Evolutionary conservation across 1,140 invertebrate genomes (phyloP), one percentile per base, ranked within the genome.

Genomic region (Scaptomyza pallida): DNA sequence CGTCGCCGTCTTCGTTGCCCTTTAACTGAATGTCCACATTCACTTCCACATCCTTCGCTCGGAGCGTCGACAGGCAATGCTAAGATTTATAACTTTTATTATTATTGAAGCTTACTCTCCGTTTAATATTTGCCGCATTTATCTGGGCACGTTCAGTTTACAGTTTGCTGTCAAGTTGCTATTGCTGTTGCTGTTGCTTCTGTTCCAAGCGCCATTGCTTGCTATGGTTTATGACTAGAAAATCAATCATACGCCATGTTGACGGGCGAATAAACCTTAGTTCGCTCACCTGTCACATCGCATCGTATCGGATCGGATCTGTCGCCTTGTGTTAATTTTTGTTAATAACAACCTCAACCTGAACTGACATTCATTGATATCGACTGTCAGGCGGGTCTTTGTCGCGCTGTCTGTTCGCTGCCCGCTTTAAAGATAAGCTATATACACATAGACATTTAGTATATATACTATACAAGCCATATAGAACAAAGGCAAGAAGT

Each of bases 1-100:
- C 47, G 23, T 59, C 47, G 54, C 55, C 57, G 41, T 21, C 64
- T 41, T 55, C 54, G 16, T 52, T 26, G 64, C 50, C 65, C 64
- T 72, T 62, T 72, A 56, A 33, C 54, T 63, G 56, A 56, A 56
- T 43, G 55, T 43, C 47, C 56, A 60, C 56, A 51, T 44, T 17
- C 59, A 43, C 43, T 23, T 45, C 37, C 45, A 17, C 33, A 37
- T 35, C 33, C 60, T 47, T 8, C 50, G 54, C 55, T 50, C 33
- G 15, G 54, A 16, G 40, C 69, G 70, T 45, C 65, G 59, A 51
- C 74, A 78, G 78, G 51, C 82, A 67, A 67, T 77, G 75, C 64
- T 60, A 79, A 89, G 86, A 89, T 89, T 89, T 89, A 89, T 89
- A 89, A 89, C 86, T 79, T 88, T 89, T 89, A 89, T 89, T 89